Base-by-base conservation (phyloP, 1,140 invertebrate species). In the Bathynomus jamesi region DNA sequence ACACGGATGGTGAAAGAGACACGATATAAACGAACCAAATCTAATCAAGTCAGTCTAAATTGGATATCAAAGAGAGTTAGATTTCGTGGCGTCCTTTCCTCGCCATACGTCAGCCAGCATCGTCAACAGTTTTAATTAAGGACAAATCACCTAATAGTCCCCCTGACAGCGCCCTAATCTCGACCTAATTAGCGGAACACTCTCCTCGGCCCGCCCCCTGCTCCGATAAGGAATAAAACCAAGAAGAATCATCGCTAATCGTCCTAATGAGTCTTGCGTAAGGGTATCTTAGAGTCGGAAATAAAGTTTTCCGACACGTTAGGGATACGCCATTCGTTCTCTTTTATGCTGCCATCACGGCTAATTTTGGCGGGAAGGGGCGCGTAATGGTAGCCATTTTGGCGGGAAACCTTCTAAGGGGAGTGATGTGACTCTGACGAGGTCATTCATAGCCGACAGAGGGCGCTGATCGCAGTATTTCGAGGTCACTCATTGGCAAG, bases 51-150 rank as follows among this genome's bases (percentile, higher is more conserved):
- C 40, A 53, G 21, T 53, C 40, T 5, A 53, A 53, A 53, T 53
- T 53, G 40, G 40, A 53, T 53, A 53, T 53, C 40, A 53, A 53
- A 53, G 40, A 53, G 40, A 53, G 40, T 21, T 53, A 21, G 46
- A 66, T 40, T 40, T 65, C 32, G 63, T 7, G 65, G 65, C 28
- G 25, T 67, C 65, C 60, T 66, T 11, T 25, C 31, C 61, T 65
- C 68, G 53, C 69, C 72, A 74, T 74, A 62, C 72, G 72, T 74
- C 72, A 74, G 63, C 46, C 64, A 4, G 53, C 53, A 60, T 74
- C 72, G 72, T 74, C 69, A 74, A 74, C 72, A 74, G 72, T 74
- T 74, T 74, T 74, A 74, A 74, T 70, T 74, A 74, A 70, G 72
- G 72, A 74, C 72, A 74, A 74, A 74, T 74, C 68, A 65, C 72